Evolutionary conservation across 2,113 vertebrate genomes (phyloP).

Genomic region (Aix galericulata): DNA sequence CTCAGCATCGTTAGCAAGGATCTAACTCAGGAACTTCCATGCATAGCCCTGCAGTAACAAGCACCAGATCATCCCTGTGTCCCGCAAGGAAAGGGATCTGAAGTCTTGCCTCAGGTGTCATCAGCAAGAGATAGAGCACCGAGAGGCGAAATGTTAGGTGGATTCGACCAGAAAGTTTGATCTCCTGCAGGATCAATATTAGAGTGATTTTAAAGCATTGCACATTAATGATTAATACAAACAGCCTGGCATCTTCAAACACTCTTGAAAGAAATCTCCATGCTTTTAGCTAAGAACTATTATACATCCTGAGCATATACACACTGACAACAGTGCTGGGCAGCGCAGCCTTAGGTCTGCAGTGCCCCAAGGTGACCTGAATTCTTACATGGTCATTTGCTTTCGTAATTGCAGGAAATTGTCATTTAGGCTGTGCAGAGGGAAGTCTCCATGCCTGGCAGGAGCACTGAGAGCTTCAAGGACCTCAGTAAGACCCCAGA

Average conservation of each 20-base stretch:
- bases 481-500: neutral
- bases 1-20: neutral
- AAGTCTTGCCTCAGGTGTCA: fast-evolving
- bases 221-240: neutral
- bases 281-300: neutral
- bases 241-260: neutral
- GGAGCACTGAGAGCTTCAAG: neutral
- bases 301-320: neutral
- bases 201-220: neutral
- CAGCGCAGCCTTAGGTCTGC: neutral
- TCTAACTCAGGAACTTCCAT: neutral
- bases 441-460: neutral
- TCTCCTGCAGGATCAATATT: neutral
- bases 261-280: neutral
- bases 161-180: neutral
- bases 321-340: neutral
- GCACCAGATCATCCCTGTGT: neutral
- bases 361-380: neutral
- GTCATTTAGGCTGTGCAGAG: neutral
- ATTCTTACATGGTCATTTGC: neutral
- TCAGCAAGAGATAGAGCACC: neutral
- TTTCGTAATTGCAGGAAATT: neutral
- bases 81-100: neutral
- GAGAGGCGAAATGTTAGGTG: neutral
- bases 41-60: neutral